A percentile compares a stretch with the other conserved stretches of the same genome.
These are phyloP conservation scores for Channallabes apus DNA, from an alignment of 2,797 vertebrate species.

Conservation along the genomic window DNA sequence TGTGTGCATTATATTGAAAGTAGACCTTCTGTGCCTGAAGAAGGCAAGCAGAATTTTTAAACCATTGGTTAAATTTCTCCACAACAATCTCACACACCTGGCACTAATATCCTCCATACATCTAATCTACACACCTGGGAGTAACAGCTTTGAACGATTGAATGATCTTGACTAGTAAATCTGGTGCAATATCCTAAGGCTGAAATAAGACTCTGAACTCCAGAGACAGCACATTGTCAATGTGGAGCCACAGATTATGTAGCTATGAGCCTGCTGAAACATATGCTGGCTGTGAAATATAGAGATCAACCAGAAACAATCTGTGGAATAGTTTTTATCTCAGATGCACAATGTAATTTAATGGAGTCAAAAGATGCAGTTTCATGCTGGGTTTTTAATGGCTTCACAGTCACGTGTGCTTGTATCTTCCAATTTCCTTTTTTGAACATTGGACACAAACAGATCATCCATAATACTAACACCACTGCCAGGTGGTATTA, in stretches of 20 bases:
- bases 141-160: conserved; percentile 4
- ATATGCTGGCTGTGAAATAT: conserved; percentile 10
- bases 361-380: background rate
- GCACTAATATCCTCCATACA: conserved; percentile 12
- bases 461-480: too few relatives aligned
- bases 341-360: background rate
- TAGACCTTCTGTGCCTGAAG: background rate
- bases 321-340: background rate
- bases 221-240: background rate
- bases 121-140: conserved; percentile 17
- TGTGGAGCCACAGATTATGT: background rate
- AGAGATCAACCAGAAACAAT: background rate
- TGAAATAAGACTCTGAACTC: conserved; percentile 4
- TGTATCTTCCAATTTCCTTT: background rate
- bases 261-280: background rate
- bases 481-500: too few relatives aligned
- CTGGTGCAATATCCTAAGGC: conserved; percentile 12
- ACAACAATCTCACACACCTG: conserved; percentile 22
- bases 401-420: background rate
- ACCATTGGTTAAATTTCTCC: background rate
- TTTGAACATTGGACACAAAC: background rate
- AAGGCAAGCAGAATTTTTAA: conserved; percentile 1
- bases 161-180: conserved; percentile 26
- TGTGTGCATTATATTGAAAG: too few relatives aligned
- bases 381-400: background rate